phyloP scores from a whole-genome alignment of 1,140 invertebrate genomes.

The Zaprionus taronus region DNA sequence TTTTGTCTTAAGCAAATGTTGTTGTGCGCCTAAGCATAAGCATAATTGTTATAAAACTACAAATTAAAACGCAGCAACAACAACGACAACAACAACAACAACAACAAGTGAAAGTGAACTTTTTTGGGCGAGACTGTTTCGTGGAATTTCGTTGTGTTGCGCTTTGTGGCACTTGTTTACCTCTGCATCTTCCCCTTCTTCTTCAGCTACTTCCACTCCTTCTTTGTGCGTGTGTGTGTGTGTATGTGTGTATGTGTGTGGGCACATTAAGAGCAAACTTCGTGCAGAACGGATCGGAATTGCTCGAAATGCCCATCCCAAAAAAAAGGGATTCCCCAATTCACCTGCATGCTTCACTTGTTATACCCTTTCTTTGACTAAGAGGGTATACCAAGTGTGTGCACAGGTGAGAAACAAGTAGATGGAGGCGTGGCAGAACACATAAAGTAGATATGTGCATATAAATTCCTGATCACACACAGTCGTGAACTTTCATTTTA shows the following conservation, averaged over 20 bases:
- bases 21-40: constrained; percentile 21
- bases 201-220: not conserved
- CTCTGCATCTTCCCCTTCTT: not conserved
- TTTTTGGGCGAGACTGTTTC: constrained; percentile 34
- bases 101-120: constrained; percentile 56
- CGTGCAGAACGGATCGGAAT: not conserved
- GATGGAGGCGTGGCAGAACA: too few relatives aligned
- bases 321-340: not conserved
- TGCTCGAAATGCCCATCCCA: not conserved
- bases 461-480: too few relatives aligned
- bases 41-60: constrained; percentile 44
- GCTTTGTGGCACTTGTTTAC: constrained; percentile 5
- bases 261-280: not conserved
- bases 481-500: too few relatives aligned
- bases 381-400: too few relatives aligned
- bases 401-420: too few relatives aligned
- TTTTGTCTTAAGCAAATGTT: constrained; percentile 30
- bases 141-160: constrained; percentile 30
- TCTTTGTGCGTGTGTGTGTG: not conserved
- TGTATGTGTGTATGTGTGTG: too few relatives aligned
- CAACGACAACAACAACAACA: constrained; percentile 7
- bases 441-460: too few relatives aligned
- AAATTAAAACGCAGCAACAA: constrained; percentile 27
- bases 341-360: not conserved
- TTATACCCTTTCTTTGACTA: too few relatives aligned